Conservation (phyloP, 2,888 invertebrate species). For the Tinea trinotella region DNA sequence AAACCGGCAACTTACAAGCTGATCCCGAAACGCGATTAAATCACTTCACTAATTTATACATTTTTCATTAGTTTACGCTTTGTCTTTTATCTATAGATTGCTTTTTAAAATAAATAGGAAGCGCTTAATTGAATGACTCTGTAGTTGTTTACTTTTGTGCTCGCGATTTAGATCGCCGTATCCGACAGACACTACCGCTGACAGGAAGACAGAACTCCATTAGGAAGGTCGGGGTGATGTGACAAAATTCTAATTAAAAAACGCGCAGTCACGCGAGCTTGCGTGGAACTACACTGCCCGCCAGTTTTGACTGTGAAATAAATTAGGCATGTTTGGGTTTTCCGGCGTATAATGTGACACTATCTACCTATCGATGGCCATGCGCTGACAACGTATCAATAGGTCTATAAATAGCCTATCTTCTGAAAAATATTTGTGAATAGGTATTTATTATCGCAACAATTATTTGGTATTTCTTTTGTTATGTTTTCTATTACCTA, state of each 20-base stretch:
- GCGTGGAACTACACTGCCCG: constrained; percentile 29
- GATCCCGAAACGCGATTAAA: too few species aligned
- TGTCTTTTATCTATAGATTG: too few species aligned
- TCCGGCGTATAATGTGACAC: neutral
- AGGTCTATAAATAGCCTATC: too few species aligned
- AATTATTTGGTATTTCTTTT: too few species aligned
- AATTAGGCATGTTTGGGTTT: constrained; percentile 3
- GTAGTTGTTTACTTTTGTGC: constrained; percentile 11
- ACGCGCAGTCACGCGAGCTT: constrained; percentile 32
- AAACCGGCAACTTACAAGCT: too few species aligned
- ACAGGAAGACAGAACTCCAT: constrained; percentile 30
- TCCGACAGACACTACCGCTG: constrained; percentile 22
- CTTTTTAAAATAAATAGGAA: neutral
- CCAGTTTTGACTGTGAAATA: constrained; percentile 1
- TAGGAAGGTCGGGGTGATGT: constrained; percentile 31
- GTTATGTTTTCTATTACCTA: too few species aligned
- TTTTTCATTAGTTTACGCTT: too few species aligned
- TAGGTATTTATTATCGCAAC: too few species aligned
- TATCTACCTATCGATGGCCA: neutral
- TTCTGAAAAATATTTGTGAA: too few species aligned
- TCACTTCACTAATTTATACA: too few species aligned
- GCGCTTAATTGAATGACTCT: constrained; percentile 8
- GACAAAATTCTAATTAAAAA: constrained; percentile 36
- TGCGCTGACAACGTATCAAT: neutral
- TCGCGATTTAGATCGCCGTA: constrained; percentile 24